Evolutionary conservation across 2,888 invertebrate species (phyloP).

Genomic region (Gymnocheta viridis): DNA sequence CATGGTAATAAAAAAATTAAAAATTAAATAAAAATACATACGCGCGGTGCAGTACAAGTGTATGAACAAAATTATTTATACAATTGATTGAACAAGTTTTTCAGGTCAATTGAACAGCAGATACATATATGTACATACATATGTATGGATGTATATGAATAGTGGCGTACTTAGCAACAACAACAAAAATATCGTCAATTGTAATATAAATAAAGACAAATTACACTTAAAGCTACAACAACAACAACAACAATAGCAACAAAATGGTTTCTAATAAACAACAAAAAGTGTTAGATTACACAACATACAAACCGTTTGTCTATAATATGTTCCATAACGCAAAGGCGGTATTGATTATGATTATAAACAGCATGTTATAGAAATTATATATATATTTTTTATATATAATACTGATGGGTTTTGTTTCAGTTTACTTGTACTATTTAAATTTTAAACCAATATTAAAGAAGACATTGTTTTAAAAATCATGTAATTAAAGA

Average conservation of each 20-base stretch:
- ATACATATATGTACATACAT: not conserved
- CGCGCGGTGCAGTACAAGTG: conserved; percentile 13
- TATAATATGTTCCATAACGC: conserved; percentile 23
- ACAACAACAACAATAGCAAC: not conserved
- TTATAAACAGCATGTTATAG: conserved; percentile 18
- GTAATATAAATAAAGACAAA: conserved; percentile 39
- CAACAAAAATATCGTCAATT: conserved; percentile 15
- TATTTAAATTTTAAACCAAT: not conserved
- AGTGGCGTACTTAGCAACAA: conserved; percentile 38
- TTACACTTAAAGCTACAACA: conserved; percentile 28
- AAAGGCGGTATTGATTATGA: conserved; percentile 9
- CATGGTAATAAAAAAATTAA: conserved; percentile 40
- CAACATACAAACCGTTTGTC: conserved; percentile 30
- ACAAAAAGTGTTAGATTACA: conserved; percentile 56
- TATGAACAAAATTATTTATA: conserved; percentile 52
- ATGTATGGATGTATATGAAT: not conserved
- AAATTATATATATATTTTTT: conserved; percentile 17
- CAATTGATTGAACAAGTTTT: conserved; percentile 67
- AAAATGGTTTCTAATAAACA: conserved; percentile 20
- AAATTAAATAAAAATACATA: conserved; percentile 26
- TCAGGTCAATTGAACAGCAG: conserved; percentile 61
- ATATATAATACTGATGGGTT: not conserved
- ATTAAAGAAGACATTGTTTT: not conserved
- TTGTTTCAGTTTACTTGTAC: not conserved
- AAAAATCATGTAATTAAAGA: not conserved